phyloP scores from a whole-genome alignment of 2,797 vertebrate species.

The Apogon talboti region DNA sequence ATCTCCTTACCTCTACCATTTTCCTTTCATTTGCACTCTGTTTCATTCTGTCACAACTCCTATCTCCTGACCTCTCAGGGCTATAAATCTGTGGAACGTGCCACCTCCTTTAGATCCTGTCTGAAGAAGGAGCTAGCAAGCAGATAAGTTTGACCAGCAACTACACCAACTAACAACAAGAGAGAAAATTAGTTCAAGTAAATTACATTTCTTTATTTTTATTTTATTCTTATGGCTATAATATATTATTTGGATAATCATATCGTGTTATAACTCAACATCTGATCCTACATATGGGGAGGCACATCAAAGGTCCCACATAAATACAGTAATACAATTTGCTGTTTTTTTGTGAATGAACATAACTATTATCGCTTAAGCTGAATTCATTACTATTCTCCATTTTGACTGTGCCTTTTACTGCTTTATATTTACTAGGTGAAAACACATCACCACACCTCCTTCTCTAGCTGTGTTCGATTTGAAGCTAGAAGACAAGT shows the following conservation, averaged over 20 bases:
- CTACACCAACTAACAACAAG: background rate
- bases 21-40: too few species aligned
- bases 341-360: background rate
- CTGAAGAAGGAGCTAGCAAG: constrained; percentile 95
- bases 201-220: background rate
- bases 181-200: background rate
- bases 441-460: constrained; percentile 51
- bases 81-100: constrained; percentile 92
- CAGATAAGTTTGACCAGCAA: constrained; percentile 80
- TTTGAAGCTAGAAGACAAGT: constrained; percentile 62
- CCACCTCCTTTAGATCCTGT: constrained; percentile 94
- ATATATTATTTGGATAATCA: background rate
- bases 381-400: background rate
- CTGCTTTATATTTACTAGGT: constrained; percentile 73
- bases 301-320: too few species aligned
- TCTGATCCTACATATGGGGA: background rate
- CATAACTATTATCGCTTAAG: background rate
- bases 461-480: constrained; percentile 68
- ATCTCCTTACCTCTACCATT: background rate
- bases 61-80: constrained; percentile 81
- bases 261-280: background rate
- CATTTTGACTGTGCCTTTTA: constrained; percentile 12
- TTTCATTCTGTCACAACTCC: too few species aligned
- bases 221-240: background rate
- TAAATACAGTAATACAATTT: too few species aligned